Evolutionary conservation across 2,888 invertebrate genomes (phyloP), one percentile per base, ranked within the genome.

Genomic region (Pristionchus japonicus): DNA sequence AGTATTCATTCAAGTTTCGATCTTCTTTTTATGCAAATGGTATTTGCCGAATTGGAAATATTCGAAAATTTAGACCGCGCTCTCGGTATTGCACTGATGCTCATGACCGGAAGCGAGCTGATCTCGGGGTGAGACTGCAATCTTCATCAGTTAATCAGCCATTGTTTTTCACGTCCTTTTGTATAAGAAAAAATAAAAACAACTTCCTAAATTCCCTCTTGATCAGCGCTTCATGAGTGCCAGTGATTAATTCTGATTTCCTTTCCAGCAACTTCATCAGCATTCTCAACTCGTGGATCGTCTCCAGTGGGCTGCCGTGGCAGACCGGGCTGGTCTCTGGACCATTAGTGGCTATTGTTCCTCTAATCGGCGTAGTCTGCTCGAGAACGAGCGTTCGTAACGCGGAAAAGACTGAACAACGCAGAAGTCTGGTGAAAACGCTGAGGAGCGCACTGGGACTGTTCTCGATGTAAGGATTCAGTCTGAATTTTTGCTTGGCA

Each of bases 231-330:
- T n/a, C n/a, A n/a, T n/a, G n/a, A n/a, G n/a, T n/a, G n/a, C n/a
- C n/a, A n/a, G n/a, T n/a, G n/a, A n/a, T n/a, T n/a, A n/a, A n/a
- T n/a, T n/a, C n/a, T n/a, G n/a, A n/a, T n/a, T 43, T 43, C 43
- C 6, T 15, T 64, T 64, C 31, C 64, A 64, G 64, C 13, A 27
- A 64, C 17, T 64, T 70, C 34, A 70, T 34, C 37, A 37, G 37
- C 34, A 70, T 70, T 70, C 70, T 70, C 37, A 70, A 37, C 37
- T 70, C 70, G 37, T 70, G 70, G 70, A 70, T 70, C 3, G 70
- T 70, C 0, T 31, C 70, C 3, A 70, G 70, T 23, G 70, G 40
- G 37, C 20, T 70, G 34, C 70, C 37, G 20, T 70, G 70, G 70
- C 70, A 37, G 31, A 34, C 70, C 0, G 70, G 70, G 7, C 70